phyloP scores from a whole-genome alignment of 2,797 vertebrate genomes.

The Coendou prehensilis region DNA sequence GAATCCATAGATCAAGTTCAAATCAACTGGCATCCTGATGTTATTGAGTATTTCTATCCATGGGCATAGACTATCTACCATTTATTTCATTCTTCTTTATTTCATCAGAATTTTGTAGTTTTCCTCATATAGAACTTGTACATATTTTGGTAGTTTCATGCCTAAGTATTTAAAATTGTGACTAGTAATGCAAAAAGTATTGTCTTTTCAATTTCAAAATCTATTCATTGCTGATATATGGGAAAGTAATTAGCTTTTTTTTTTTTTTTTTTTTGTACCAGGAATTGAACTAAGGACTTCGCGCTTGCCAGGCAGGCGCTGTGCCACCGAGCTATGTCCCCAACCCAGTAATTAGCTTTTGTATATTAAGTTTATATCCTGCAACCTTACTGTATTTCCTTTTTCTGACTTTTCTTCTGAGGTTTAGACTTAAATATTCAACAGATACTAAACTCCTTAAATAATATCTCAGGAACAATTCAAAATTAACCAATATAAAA shows the following conservation, averaged over 20 bases:
- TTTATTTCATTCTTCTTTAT: not conserved
- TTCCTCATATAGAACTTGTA: not conserved
- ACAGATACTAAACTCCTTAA: not conserved
- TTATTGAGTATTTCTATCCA: not conserved
- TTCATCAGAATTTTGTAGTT: not conserved
- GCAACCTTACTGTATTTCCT: not conserved
- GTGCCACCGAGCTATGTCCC: too few relatives aligned
- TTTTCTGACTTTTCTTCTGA: not conserved
- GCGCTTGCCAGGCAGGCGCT: too few relatives aligned
- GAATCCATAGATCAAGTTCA: not conserved
- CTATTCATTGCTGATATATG: not conserved
- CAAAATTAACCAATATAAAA: not conserved
- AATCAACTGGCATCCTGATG: not conserved
- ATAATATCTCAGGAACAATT: constrained; percentile 10
- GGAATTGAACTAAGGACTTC: too few relatives aligned
- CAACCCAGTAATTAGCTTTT: not conserved
- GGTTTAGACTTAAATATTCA: not conserved
- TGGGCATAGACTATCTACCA: not conserved
- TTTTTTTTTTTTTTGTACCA: too few relatives aligned
- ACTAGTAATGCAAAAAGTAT: not conserved
- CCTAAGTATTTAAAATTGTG: not conserved
- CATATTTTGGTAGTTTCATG: not conserved
- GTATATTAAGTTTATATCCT: not conserved
- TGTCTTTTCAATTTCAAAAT: not conserved
- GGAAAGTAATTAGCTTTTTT: not conserved